Conservation (phyloP, 2,797 vertebrate species). For the Tragelaphus oryx region DNA sequence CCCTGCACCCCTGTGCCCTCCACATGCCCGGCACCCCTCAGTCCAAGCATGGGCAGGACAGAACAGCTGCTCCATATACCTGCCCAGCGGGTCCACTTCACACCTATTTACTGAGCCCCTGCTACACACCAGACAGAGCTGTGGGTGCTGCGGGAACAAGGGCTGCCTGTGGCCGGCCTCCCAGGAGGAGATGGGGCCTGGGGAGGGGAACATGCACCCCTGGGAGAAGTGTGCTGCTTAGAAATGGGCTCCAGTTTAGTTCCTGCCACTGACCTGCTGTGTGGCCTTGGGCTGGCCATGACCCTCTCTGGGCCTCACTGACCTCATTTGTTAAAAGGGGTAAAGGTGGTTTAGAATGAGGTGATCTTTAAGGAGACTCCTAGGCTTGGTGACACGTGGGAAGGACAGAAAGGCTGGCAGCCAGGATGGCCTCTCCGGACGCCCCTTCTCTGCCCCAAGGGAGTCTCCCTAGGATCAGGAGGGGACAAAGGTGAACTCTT, state of each 20-base stretch:
- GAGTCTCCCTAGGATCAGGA: not conserved
- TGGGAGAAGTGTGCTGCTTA: not conserved
- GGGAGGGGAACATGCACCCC: not conserved
- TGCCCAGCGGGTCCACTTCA: not conserved
- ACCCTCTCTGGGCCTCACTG: not conserved
- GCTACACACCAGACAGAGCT: fast-evolving
- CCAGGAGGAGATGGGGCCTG: not conserved
- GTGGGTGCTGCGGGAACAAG: not conserved
- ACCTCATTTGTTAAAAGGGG: not conserved
- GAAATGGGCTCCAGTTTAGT: not conserved
- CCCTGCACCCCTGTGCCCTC: too few relatives aligned
- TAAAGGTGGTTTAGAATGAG: not conserved
- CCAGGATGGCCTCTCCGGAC: not conserved
- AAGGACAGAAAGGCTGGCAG: not conserved
- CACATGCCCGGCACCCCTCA: not conserved
- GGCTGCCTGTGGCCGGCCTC: not conserved
- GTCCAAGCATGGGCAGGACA: fast-evolving
- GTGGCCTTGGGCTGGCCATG: not conserved
- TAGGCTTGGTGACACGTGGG: not conserved
- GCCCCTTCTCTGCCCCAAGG: not conserved
- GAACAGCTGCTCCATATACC: fast-evolving
- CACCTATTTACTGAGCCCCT: fast-evolving
- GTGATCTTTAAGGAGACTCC: not conserved
- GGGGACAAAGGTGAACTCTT: too few relatives aligned
- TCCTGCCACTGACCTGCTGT: not conserved